Conservation (phyloP, 2,797 vertebrate genomes). For the Galaxias olidus region DNA sequence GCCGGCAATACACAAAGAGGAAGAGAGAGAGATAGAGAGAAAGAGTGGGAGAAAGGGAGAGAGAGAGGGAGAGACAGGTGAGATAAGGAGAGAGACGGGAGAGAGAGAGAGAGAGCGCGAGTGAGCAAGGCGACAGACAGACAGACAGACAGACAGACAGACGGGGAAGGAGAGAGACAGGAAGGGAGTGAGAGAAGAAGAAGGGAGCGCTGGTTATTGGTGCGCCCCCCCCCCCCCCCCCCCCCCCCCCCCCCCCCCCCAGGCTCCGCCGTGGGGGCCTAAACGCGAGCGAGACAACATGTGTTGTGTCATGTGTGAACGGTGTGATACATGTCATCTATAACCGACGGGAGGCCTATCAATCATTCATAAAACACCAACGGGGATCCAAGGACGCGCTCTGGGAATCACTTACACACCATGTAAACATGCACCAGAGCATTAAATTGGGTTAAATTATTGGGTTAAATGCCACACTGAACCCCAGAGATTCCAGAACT, state of each 20-base stretch:
- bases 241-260: slow-evolving; percentile 23
- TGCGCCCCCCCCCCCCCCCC: background rate
- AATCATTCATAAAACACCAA: slow-evolving; percentile 55
- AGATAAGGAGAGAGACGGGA: slow-evolving; percentile 20
- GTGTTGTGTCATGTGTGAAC: slow-evolving; percentile 25
- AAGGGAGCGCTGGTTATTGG: too few relatives aligned
- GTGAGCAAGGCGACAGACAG: background rate
- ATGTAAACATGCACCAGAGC: slow-evolving; percentile 53
- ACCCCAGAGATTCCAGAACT: slow-evolving; percentile 57
- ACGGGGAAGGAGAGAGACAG: too few relatives aligned
- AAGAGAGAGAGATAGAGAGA: slow-evolving; percentile 14
- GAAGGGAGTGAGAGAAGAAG: too few relatives aligned
- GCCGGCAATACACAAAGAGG: background rate
- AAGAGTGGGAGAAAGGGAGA: background rate
- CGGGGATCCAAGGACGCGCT: slow-evolving; percentile 38
- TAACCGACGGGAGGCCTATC: slow-evolving; percentile 22
- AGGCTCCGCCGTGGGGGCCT: slow-evolving; percentile 14
- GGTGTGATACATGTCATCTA: slow-evolving; percentile 23
- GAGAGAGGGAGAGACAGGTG: background rate
- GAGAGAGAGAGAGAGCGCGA: background rate
- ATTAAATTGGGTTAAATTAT: slow-evolving; percentile 71
- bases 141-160: too few relatives aligned
- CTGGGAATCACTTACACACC: slow-evolving; percentile 52
- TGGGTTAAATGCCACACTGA: slow-evolving; percentile 64
- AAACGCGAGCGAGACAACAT: slow-evolving; percentile 5